These are phyloP conservation scores for Gambelia wislizenii DNA, from an alignment of 2,797 vertebrate species.

Conservation along the genomic window DNA sequence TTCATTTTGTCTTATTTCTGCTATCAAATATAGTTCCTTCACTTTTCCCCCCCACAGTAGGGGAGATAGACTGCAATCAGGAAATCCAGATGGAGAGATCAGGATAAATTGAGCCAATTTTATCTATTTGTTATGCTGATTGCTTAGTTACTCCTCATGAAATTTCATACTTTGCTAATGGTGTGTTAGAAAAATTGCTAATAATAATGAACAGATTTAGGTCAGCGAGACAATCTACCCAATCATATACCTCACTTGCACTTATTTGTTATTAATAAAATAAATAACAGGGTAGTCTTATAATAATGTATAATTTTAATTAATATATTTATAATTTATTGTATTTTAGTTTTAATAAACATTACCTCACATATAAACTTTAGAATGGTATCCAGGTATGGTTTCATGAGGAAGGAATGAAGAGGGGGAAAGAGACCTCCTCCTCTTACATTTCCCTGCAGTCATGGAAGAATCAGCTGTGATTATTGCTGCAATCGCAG, in stretches of 20 bases:
- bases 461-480: too few relatives aligned
- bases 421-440: too few relatives aligned
- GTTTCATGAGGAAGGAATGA: too few relatives aligned
- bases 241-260: not conserved
- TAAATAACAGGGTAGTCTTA: too few relatives aligned
- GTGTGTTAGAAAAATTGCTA: not conserved
- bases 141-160: not conserved
- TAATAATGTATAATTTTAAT: too few relatives aligned
- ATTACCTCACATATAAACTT: too few relatives aligned
- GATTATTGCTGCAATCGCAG: too few relatives aligned
- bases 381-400: too few relatives aligned
- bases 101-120: not conserved
- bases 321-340: too few relatives aligned
- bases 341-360: too few relatives aligned
- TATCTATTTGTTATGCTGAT: not conserved
- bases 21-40: not conserved
- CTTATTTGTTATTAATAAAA: not conserved
- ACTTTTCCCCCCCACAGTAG: not conserved
- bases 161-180: not conserved
- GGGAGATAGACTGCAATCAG: not conserved
- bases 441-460: too few relatives aligned
- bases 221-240: not conserved
- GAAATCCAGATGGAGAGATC: not conserved
- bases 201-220: not conserved
- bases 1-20: not conserved